A percentile compares a stretch with the other conserved stretches of the same genome.
Conservation (phyloP, 2,113 vertebrate genomes). For the Strigops habroptila region DNA sequence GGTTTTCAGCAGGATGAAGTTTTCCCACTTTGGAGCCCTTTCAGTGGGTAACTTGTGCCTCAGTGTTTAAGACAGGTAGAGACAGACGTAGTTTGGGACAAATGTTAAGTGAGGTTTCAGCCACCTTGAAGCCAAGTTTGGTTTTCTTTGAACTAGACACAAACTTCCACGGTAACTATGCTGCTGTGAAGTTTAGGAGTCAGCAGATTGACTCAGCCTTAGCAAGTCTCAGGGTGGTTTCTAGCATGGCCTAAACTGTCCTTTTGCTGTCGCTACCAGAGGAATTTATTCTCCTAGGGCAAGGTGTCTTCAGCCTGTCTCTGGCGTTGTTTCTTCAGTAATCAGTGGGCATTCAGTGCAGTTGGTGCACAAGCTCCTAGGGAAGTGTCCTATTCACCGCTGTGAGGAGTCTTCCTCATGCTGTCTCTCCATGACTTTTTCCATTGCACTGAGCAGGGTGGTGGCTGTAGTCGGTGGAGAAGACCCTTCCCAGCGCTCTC, state of each 20-base stretch:
- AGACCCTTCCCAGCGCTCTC: not conserved
- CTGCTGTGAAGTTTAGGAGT: not conserved
- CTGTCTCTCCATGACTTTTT: not conserved
- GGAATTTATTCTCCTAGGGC: not conserved
- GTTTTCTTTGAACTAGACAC: not conserved
- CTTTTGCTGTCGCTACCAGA: not conserved
- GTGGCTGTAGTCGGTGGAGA: not conserved
- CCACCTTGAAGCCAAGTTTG: not conserved
- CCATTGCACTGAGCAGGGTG: not conserved
- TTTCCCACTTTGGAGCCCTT: not conserved
- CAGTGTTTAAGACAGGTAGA: not conserved
- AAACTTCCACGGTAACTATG: not conserved
- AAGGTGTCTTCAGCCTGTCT: not conserved
- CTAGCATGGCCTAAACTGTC: not conserved
- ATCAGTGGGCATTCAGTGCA: not conserved
- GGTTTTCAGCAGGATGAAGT: not conserved
- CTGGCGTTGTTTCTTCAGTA: not conserved
- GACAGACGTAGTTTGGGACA: not conserved
- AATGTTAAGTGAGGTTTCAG: not conserved
- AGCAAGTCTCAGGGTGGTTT: not conserved
- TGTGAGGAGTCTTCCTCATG: not conserved
- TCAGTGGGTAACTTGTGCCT: not conserved
- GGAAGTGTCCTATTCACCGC: fast-evolving
- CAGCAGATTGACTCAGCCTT: not conserved
- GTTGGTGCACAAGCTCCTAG: not conserved